Evolutionary conservation across 2,888 invertebrate genomes (phyloP).

Genomic region (Metacarcinus magister): DNA sequence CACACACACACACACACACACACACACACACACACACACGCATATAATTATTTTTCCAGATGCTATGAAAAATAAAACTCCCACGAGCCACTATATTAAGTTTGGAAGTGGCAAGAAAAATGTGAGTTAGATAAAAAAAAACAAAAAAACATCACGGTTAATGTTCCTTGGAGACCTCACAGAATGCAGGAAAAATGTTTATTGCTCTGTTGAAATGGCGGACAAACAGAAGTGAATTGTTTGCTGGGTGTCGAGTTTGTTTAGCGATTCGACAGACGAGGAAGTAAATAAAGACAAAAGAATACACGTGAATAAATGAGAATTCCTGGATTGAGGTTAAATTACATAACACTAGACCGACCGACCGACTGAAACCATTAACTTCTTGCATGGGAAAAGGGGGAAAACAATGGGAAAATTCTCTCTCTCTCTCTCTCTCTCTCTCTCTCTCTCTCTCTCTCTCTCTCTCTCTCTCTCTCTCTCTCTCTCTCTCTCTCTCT

Average conservation of each 20-base stretch:
- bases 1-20: not conserved
- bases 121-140: not conserved
- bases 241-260: not conserved
- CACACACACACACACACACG: too few species aligned
- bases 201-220: not conserved
- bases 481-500: conserved; percentile 26
- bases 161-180: not conserved
- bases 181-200: not conserved
- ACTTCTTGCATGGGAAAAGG: not conserved
- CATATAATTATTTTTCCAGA: too few species aligned
- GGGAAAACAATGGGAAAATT: too few species aligned
- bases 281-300: not conserved
- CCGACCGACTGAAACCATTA: not conserved
- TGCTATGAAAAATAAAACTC: too few species aligned
- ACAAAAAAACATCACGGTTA: not conserved
- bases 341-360: not conserved
- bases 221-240: not conserved
- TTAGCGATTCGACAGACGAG: not conserved
- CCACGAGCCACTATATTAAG: too few species aligned
- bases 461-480: not conserved
- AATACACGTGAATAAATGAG: not conserved
- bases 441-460: conserved; percentile 4
- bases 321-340: not conserved
- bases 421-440: not conserved
- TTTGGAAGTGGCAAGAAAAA: not conserved